A percentile compares a stretch with the other conserved stretches of the same genome.
phyloP scores from a whole-genome alignment of 2,113 vertebrate species.

The Regulus satrapa region DNA sequence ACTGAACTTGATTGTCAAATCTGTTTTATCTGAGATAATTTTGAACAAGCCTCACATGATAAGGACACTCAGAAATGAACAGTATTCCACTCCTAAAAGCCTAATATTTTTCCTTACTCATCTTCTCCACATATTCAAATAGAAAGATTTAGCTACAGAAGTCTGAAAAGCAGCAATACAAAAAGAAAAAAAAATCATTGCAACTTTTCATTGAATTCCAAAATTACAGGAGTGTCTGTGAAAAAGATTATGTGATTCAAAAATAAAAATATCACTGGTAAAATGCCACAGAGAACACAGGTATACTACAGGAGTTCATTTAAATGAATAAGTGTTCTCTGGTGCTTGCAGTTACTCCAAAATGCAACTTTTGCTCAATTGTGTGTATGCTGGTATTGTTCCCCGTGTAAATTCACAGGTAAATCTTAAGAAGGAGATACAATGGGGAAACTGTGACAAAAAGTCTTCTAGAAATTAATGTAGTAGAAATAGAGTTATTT shows the following conservation, averaged over 20 bases:
- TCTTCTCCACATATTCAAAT: background rate
- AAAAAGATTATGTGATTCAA: background rate
- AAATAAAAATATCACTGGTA: background rate
- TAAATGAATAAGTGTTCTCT: background rate
- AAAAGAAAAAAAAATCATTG: background rate
- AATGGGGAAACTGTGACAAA: background rate
- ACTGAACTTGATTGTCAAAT: background rate
- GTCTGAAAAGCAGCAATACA: background rate
- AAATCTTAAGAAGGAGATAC: conserved; percentile 8
- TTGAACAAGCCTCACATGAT: background rate
- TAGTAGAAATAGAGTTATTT: background rate
- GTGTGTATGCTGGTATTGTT: background rate
- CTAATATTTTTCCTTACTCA: background rate
- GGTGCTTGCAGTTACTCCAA: background rate
- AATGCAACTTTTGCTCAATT: background rate
- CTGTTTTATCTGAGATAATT: background rate
- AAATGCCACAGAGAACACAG: background rate
- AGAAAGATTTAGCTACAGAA: background rate
- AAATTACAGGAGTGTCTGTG: background rate
- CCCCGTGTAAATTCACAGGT: conserved; percentile 2
- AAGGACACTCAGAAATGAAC: background rate
- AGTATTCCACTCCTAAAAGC: background rate
- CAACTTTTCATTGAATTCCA: background rate
- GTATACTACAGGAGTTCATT: background rate
- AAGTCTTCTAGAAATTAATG: background rate